A percentile compares a stretch with the other conserved stretches of the same genome.
phyloP scores from a whole-genome alignment of 2,888 invertebrate genomes.

The Dione juno region DNA sequence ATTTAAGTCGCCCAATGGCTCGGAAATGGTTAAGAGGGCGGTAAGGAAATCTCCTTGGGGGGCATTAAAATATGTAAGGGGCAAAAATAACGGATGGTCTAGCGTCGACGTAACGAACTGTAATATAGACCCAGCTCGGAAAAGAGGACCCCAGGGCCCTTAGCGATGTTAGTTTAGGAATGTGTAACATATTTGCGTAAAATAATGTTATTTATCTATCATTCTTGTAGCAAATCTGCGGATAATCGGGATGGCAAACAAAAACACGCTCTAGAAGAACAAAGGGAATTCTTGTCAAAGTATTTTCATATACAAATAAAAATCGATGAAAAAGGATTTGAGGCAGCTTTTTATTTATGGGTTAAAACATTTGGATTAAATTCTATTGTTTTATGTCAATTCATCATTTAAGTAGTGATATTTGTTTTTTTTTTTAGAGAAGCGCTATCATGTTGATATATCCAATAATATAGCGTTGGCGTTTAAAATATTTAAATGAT shows the following conservation, averaged over 20 bases:
- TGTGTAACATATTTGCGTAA: slow-evolving; percentile 76
- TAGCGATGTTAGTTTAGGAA: slow-evolving; percentile 71
- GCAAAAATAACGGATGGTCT: slow-evolving; percentile 80
- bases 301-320: slow-evolving; percentile 40
- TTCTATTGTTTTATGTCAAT: slow-evolving; percentile 1
- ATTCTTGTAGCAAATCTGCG: slow-evolving; percentile 75
- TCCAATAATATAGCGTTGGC: too few relatives aligned
- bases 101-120: slow-evolving; percentile 72
- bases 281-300: slow-evolving; percentile 48
- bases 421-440: too few relatives aligned
- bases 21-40: slow-evolving; percentile 69
- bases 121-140: slow-evolving; percentile 63
- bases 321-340: slow-evolving; percentile 28
- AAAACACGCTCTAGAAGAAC: slow-evolving; percentile 61
- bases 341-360: slow-evolving; percentile 7
- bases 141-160: slow-evolving; percentile 65
- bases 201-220: slow-evolving; percentile 81
- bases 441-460: too few relatives aligned
- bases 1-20: slow-evolving; percentile 73
- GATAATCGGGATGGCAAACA: slow-evolving; percentile 71
- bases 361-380: slow-evolving; percentile 5
- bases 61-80: slow-evolving; percentile 79
- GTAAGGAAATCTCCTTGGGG: slow-evolving; percentile 64
- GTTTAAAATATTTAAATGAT: too few relatives aligned
- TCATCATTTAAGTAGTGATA: background rate